phyloP scores from a whole-genome alignment of 2,888 invertebrate species.

The Epirrhoe alternata region DNA sequence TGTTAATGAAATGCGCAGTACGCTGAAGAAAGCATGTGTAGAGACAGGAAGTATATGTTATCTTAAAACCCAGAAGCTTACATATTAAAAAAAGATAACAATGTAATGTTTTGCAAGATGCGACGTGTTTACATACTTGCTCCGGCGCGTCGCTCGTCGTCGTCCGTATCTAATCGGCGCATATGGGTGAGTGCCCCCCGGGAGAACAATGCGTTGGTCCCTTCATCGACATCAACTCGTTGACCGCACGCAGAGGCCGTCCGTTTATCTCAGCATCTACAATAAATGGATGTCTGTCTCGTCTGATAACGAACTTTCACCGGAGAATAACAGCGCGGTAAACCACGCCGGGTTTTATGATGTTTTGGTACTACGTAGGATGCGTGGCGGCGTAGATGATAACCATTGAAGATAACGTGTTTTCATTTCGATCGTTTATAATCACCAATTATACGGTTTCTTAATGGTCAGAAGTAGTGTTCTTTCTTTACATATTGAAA shows the following conservation, averaged over 20 bases:
- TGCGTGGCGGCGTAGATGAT: conserved; percentile 25
- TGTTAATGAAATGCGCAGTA: background rate
- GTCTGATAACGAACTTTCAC: conserved; percentile 40
- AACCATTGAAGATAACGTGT: conserved; percentile 21
- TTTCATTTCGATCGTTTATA: conserved; percentile 36
- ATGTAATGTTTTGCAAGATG: conserved; percentile 54
- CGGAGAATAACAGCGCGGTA: conserved; percentile 15
- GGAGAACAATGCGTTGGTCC: conserved; percentile 84
- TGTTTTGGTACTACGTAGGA: conserved; percentile 37
- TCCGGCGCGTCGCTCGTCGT: conserved; percentile 55
- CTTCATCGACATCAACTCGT: conserved; percentile 45
- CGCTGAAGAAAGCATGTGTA: background rate
- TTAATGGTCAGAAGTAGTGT: conserved; percentile 10
- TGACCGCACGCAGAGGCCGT: conserved; percentile 44
- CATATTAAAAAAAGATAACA: conserved; percentile 46
- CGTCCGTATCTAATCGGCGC: conserved; percentile 78
- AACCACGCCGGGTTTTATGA: conserved; percentile 33
- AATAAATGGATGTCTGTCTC: conserved; percentile 35
- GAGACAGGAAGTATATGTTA: conserved; percentile 18
- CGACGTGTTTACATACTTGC: conserved; percentile 59
- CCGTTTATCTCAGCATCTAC: conserved; percentile 38
- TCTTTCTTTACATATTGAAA: conserved; percentile 8
- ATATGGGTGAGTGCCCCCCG: conserved; percentile 83
- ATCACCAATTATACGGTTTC: conserved; percentile 35
- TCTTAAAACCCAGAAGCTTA: conserved; percentile 33